These are phyloP conservation scores for Lysandra bellargus DNA, from an alignment of 2,888 invertebrate species.

Conservation along the genomic window DNA sequence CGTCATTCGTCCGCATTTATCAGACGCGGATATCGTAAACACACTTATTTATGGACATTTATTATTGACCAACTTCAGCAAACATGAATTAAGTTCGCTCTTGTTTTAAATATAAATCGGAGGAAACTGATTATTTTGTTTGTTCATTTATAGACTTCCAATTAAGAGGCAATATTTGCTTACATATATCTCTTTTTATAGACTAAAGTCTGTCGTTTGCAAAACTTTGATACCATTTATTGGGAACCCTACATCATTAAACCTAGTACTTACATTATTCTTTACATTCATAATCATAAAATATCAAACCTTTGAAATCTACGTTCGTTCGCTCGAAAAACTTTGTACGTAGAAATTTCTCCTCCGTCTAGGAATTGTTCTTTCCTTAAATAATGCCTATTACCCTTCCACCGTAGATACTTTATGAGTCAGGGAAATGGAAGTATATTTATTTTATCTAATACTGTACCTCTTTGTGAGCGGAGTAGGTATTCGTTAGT, in stretches of 20 bases:
- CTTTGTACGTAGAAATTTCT: neutral
- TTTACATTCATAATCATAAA: neutral
- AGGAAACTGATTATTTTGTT: neutral
- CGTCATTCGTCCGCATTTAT: constrained; percentile 26
- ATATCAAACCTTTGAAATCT: neutral
- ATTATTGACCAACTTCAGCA: constrained; percentile 5
- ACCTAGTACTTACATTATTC: neutral
- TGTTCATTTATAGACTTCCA: neutral
- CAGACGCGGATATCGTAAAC: constrained; percentile 22
- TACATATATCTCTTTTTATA: neutral
- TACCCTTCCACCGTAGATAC: constrained; percentile 17
- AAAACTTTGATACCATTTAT: neutral
- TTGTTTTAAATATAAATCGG: neutral
- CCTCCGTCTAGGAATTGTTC: neutral
- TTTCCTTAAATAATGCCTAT: constrained; percentile 21
- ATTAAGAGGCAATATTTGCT: neutral
- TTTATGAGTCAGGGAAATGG: constrained; percentile 15
- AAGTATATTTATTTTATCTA: constrained; percentile 19
- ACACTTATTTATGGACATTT: constrained; percentile 20
- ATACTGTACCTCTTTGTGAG: constrained; percentile 10
- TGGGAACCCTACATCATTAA: neutral
- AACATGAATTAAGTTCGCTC: neutral
- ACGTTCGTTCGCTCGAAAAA: neutral
- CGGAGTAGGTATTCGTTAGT: constrained; percentile 14
- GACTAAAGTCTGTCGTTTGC: neutral